Conservation (phyloP, 1,140 invertebrate species). For the Oreohelix idahoensis region DNA sequence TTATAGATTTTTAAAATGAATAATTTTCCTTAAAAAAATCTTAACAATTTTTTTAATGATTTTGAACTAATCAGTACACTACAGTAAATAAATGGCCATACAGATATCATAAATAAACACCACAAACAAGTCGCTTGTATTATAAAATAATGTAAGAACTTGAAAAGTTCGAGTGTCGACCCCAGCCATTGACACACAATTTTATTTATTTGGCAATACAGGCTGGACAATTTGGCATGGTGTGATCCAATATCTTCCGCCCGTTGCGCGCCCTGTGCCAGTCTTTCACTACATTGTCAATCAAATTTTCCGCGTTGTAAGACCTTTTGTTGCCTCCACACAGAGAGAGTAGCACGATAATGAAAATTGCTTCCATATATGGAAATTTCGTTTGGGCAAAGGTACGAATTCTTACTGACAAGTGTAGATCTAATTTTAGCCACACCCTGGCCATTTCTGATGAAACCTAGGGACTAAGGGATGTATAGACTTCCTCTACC, state of each 20-base stretch:
- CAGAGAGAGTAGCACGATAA: too few relatives aligned
- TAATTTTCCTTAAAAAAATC: too few relatives aligned
- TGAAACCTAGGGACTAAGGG: too few relatives aligned
- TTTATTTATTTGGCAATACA: neutral
- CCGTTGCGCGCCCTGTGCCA: neutral
- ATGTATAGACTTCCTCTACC: too few relatives aligned
- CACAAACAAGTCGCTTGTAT: too few relatives aligned
- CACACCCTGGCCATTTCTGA: neutral
- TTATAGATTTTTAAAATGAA: too few relatives aligned
- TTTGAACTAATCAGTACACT: too few relatives aligned
- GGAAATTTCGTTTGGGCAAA: neutral
- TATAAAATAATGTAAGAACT: too few relatives aligned
- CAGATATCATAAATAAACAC: too few relatives aligned
- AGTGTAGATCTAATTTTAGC: neutral
- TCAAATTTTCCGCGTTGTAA: neutral
- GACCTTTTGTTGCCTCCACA: neutral
- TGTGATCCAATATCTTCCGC: slow-evolving; percentile 2
- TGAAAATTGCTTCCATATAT: neutral
- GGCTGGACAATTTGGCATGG: neutral
- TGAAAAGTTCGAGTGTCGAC: too few relatives aligned
- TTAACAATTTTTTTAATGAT: too few relatives aligned
- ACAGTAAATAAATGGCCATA: too few relatives aligned
- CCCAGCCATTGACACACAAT: neutral
- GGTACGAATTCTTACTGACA: neutral
- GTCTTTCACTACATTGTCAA: neutral